Evolutionary conservation across 2,797 vertebrate species (phyloP), one percentile per base, ranked within the genome.

Genomic region (Onychomys torridus): DNA sequence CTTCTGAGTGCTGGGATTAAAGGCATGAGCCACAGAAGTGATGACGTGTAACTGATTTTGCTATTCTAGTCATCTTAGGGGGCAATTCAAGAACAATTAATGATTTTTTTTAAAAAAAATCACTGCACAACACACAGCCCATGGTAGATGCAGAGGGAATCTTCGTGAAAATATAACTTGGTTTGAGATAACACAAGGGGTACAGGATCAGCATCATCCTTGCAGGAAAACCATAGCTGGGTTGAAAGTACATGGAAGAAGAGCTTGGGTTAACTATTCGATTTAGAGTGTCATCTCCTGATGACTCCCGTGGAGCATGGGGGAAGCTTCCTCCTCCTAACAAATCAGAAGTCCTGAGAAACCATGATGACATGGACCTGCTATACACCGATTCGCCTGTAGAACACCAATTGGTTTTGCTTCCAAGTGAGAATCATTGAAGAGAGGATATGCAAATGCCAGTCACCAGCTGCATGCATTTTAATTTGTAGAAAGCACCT

Each of bases 401-500:
- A 61, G 71, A 82, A 34, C 27, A 73, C 59, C 69, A 46, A 4
- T 81, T 88, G 37, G 59, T 90, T 97, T 96, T 93, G 32, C 52
- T 96, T 95, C 82, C 77, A 61, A 79, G 11, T 25, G n/a, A 95
- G 46, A 81, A 67, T 94, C 43, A 46, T 78, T 85, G 88, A 90
- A 90, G 59, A 76, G 55, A 83, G 40, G 12, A 61, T 89, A 23
- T 75, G 2, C 1, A 63, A 77, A 55, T 29, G 88, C 55, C 79
- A 37, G 43, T 91, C n/a, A 25, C 34, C n/a, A 12, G 19, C 23
- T 89, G 37, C 87, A 69, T 84, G 5, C 32, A 52, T 84, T 91
- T 91, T 71, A 84, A 21, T 69, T 86, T 83, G 6, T 63, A 87
- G 59, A 29, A 19, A 32, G 16, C 1, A 5, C 27, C 16, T 59